Conservation (phyloP, 2,113 vertebrate species). For the Strix aluco region DNA sequence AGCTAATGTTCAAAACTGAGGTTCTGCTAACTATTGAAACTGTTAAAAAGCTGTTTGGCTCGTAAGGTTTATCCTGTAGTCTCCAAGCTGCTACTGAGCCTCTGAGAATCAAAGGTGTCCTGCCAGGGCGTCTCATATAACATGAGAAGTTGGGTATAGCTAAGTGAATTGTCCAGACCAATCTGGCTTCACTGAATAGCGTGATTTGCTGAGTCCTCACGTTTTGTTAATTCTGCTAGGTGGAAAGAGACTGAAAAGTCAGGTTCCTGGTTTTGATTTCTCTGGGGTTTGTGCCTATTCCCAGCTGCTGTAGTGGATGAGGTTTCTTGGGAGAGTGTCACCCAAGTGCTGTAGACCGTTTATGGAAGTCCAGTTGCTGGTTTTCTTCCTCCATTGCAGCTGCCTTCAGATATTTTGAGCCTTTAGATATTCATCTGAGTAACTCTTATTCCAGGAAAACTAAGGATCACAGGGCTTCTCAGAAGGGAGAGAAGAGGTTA, state of each 20-base stretch:
- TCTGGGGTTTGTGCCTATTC: neutral
- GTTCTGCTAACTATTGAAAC: neutral
- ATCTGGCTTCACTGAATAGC: neutral
- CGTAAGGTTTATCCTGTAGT: neutral
- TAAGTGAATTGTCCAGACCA: neutral
- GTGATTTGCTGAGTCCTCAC: neutral
- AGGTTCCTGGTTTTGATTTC: neutral
- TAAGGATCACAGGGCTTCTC: neutral
- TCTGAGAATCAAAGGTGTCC: neutral
- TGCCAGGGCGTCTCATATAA: neutral
- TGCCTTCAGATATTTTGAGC: neutral
- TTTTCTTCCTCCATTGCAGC: neutral
- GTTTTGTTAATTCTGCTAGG: neutral
- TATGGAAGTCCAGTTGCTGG: neutral
- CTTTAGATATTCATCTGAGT: neutral
- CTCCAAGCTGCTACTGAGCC: neutral
- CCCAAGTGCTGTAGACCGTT: neutral
- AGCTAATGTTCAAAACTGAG: neutral
- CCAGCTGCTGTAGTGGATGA: neutral
- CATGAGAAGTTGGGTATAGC: neutral
- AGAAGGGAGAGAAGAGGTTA: neutral
- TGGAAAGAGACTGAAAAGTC: neutral
- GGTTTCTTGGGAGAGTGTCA: neutral
- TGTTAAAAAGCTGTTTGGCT: neutral
- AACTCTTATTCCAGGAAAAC: neutral